phyloP scores from a whole-genome alignment of 1,140 invertebrate species.

The Pogonomyrmex barbatus region DNA sequence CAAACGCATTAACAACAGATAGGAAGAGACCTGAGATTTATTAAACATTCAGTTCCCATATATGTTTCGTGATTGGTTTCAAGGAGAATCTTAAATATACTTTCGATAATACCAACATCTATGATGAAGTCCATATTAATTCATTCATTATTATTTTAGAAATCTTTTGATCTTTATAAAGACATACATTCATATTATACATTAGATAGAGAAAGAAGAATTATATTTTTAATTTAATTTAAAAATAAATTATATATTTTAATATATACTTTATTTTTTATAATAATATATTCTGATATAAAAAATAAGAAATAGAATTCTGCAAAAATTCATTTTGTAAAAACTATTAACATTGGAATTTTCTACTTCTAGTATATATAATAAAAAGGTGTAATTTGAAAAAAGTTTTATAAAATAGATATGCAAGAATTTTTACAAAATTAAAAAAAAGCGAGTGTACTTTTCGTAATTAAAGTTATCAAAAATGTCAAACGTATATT shows the following conservation, averaged over 20 bases:
- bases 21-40: constrained; percentile 19
- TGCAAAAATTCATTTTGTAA: not conserved
- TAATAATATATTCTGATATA: not conserved
- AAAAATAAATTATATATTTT: no score
- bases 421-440: no score
- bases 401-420: no score
- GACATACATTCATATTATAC: not conserved
- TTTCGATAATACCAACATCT: not conserved
- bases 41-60: constrained; percentile 36
- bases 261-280: constrained; percentile 3
- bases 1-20: constrained; percentile 42
- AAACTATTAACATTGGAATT: not conserved
- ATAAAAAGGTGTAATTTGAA: no score
- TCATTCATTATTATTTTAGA: not conserved
- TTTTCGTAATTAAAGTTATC: not conserved
- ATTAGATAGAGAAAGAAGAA: not conserved
- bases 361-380: not conserved
- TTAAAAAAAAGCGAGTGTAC: not conserved
- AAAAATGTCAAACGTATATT: not conserved
- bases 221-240: no score
- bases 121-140: constrained; percentile 10
- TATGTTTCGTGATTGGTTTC: constrained; percentile 34
- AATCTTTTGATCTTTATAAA: not conserved
- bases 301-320: constrained; percentile 4
- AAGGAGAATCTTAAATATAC: constrained; percentile 38